A percentile compares a stretch with the other conserved stretches of the same genome.
These are phyloP conservation scores for Cephus nigrinus DNA, from an alignment of 2,888 invertebrate species.

Conservation along the genomic window DNA sequence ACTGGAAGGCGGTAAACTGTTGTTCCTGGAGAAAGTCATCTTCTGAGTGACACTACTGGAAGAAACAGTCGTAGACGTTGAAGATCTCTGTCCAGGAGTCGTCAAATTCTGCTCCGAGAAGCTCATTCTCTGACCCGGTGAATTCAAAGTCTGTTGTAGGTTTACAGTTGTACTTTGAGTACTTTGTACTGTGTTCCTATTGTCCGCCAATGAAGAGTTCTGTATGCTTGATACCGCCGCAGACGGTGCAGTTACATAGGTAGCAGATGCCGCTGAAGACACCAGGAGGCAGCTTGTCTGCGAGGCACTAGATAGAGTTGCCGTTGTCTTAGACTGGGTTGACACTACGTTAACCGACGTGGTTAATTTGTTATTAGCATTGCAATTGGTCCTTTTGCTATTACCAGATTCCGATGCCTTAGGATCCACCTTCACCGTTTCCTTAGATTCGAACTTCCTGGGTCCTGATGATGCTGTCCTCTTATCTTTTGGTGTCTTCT, in stretches of 20 bases:
- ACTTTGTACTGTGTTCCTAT: not conserved
- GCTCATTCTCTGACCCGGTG: slow-evolving; percentile 20
- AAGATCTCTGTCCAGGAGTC: slow-evolving; percentile 2
- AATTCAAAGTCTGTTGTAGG: slow-evolving; percentile 21
- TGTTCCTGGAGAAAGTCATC: slow-evolving; percentile 2
- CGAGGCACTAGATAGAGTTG: not conserved
- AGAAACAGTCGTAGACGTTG: not conserved
- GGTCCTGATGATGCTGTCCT: slow-evolving; percentile 33
- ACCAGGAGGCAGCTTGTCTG: not conserved
- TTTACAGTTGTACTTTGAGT: slow-evolving; percentile 13
- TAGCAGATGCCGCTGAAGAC: not conserved
- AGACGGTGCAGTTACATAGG: slow-evolving; percentile 5
- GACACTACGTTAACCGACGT: not conserved
- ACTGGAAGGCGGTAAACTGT: slow-evolving; percentile 22
- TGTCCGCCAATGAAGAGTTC: not conserved
- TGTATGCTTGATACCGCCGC: not conserved
- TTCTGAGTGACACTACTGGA: not conserved
- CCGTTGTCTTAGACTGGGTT: slow-evolving; percentile 4
- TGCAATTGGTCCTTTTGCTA: slow-evolving; percentile 21
- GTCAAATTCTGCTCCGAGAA: slow-evolving; percentile 7
- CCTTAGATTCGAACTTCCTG: slow-evolving; percentile 43
- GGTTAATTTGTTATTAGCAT: not conserved
- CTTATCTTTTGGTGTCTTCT: slow-evolving; percentile 53
- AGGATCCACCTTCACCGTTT: slow-evolving; percentile 6
- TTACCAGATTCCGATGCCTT: slow-evolving; percentile 10